Base-by-base conservation (phyloP, 2,888 invertebrate species). In the Drosophila buzzatii region DNA sequence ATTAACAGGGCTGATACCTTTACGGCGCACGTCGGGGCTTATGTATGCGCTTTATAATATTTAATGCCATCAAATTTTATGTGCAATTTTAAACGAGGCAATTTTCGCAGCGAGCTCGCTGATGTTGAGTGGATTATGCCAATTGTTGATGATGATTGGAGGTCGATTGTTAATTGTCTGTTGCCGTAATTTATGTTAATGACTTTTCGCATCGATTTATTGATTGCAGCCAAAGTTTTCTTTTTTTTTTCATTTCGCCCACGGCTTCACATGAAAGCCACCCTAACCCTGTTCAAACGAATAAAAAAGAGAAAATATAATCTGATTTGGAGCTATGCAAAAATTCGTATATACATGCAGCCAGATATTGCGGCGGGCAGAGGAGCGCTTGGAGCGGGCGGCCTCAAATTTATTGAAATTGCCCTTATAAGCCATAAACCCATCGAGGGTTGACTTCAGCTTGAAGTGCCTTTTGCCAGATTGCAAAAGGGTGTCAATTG, bases 401-500 rank as follows among this genome's bases (percentile, higher is more conserved):
- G 47, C 61, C 61, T 57, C 72, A 75, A 88, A 88, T 88, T 90
- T 88, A 88, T 90, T 77, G 86, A 79, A 90, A 88, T 90, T 89
- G 86, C 87, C 89, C 90, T 86, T 79, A 76, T 82, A 76, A 71
- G 76, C 68, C 67, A 44, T 45, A 64, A 72, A 53, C 63, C 70
- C 72, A 39, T 66, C 33, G 67, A 81, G 79, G 75, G 77, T 81
- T 81, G 79, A 63, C 79, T 76, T 71, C 58, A 52, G 58, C 74
- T 80, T 71, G 64, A 67, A 73, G 70, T 80, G 85, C 39, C 53
- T n/a, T 51, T 35, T n/a, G 53, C 64, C 73, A 73, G 71, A 67
- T 78, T 75, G 76, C 39, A 84, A 88, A 78, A 90, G 87, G 89
- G 87, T 88, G 87, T 88, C 87, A 89, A 90, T 90, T 86, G 90